Evolutionary conservation across 2,113 vertebrate species (phyloP).

Genomic region (Lycocorax pyrrhopterus): DNA sequence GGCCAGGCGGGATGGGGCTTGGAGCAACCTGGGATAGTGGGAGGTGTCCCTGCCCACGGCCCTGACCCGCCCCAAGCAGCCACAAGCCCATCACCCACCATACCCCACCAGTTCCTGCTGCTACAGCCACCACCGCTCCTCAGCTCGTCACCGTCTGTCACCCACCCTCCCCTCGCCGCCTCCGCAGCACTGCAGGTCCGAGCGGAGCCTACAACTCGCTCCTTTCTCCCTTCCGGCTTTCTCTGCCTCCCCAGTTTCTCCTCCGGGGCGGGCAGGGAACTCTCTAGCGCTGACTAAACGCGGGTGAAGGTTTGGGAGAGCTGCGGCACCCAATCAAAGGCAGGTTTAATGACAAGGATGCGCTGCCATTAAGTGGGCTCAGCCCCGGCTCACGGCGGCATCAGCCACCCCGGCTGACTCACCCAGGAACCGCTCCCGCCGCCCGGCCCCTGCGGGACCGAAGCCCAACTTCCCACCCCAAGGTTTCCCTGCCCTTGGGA

Average conservation of each 20-base stretch:
- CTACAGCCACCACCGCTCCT: background rate
- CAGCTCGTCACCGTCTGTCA: background rate
- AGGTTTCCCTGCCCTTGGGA: background rate
- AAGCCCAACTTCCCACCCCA: background rate
- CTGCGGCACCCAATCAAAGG: background rate
- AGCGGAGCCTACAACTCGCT: background rate
- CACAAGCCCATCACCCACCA: no score
- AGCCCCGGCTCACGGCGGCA: background rate
- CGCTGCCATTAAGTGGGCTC: background rate
- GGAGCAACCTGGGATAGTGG: background rate
- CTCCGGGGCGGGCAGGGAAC: background rate
- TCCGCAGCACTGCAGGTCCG: background rate
- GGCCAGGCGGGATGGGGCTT: background rate
- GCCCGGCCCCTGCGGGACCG: background rate
- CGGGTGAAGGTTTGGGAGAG: background rate
- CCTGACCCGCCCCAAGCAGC: background rate
- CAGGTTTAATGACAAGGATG: background rate
- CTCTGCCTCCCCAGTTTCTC: background rate
- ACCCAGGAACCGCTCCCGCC: background rate
- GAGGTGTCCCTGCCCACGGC: background rate
- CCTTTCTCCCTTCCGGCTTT: background rate
- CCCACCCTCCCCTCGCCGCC: background rate
- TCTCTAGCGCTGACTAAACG: background rate
- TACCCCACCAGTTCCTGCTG: fast-evolving
- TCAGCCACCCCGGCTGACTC: background rate